Conservation (phyloP, 2,113 vertebrate genomes). For the Xyrauchen texanus region DNA sequence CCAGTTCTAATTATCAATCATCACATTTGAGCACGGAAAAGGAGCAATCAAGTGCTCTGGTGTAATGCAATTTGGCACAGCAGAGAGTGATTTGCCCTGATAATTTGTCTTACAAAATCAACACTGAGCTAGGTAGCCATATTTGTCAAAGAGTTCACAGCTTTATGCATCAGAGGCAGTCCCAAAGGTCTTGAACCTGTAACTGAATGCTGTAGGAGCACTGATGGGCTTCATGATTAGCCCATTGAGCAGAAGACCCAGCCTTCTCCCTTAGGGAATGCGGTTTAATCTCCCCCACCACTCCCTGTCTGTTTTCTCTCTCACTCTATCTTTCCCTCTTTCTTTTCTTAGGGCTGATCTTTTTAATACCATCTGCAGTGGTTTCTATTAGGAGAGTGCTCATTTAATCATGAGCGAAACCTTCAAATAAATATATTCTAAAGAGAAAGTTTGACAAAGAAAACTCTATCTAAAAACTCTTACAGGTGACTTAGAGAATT, state of each 20-base stretch:
- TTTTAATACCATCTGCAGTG: constrained; percentile 10
- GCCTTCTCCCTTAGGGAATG: constrained; percentile 25
- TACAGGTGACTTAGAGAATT: background rate
- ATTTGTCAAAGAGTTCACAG: constrained; percentile 26
- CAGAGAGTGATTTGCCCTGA: constrained; percentile 39
- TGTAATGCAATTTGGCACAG: constrained; percentile 21
- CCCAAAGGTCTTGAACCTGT: constrained; percentile 39
- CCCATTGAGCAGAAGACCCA: constrained; percentile 47
- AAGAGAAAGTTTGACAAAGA: background rate
- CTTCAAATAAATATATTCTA: constrained; percentile 3
- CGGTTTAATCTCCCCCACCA: background rate
- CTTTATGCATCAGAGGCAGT: constrained; percentile 28
- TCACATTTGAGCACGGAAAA: constrained; percentile 33
- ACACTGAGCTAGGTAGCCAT: constrained; percentile 21
- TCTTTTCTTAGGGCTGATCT: too few species aligned
- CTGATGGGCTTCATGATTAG: constrained; percentile 49
- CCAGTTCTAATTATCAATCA: constrained; percentile 36
- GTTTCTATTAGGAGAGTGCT: constrained; percentile 28
- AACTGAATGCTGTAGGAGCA: constrained; percentile 39
- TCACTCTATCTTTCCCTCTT: background rate
- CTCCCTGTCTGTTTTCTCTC: constrained; percentile 31
- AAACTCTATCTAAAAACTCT: too few species aligned
- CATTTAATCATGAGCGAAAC: constrained; percentile 6
- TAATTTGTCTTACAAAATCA: constrained; percentile 33
- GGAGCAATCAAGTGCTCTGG: constrained; percentile 31